These are phyloP conservation scores for Amiota communis DNA, from an alignment of 2,888 invertebrate species.

Conservation along the genomic window DNA sequence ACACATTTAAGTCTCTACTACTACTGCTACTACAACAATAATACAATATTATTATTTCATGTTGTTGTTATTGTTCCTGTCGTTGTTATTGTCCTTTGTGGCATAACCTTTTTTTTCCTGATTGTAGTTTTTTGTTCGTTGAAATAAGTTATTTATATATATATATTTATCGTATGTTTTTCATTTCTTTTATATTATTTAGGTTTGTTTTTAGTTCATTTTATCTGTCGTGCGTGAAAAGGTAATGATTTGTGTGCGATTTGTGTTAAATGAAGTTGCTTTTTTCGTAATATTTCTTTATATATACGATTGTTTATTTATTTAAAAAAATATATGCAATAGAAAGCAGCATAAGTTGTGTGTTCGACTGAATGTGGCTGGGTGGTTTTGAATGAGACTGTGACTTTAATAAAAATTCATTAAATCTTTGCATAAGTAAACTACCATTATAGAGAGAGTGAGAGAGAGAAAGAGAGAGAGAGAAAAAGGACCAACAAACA, in stretches of 20 bases:
- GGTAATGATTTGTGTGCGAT: slow-evolving; percentile 6
- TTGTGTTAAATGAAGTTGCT: slow-evolving; percentile 22
- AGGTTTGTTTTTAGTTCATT: slow-evolving; percentile 42
- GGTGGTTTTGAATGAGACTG: not conserved
- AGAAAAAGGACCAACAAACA: not conserved
- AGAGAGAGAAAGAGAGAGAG: no score
- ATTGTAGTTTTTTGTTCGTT: not conserved
- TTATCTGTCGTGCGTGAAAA: slow-evolving; percentile 63
- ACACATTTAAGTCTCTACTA: slow-evolving; percentile 18
- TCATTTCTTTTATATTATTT: slow-evolving; percentile 10
- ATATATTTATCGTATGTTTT: slow-evolving; percentile 5
- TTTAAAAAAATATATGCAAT: no score
- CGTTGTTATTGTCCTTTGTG: no score
- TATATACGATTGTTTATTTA: no score
- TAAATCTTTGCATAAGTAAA: slow-evolving; percentile 20
- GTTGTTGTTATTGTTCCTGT: not conserved
- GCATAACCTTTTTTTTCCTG: no score
- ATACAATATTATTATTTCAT: not conserved
- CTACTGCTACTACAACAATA: no score
- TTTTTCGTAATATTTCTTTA: not conserved
- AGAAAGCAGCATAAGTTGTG: no score
- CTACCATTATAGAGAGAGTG: not conserved
- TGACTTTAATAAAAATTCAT: slow-evolving; percentile 24
- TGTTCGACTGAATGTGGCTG: not conserved
- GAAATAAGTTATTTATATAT: slow-evolving; percentile 26